Percentiles rank a stretch among this genome's conserved stretches.
These are phyloP conservation scores for Nannobrachium achirus DNA, from an alignment of 2,113 vertebrate genomes.

Conservation along the genomic window DNA sequence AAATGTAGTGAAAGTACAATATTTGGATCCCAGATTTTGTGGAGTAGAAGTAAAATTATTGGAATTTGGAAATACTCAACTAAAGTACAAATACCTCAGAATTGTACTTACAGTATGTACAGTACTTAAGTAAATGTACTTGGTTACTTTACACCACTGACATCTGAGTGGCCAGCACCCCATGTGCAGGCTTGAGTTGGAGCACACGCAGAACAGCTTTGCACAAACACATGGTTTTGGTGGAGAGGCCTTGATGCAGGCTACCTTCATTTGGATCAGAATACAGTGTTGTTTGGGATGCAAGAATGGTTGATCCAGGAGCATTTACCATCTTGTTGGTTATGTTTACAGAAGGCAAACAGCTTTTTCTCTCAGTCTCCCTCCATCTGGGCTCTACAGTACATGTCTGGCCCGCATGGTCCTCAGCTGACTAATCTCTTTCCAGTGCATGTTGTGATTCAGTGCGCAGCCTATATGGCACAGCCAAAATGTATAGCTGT, in stretches of 20 bases:
- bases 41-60: too few species aligned
- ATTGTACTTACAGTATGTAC: too few species aligned
- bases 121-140: too few species aligned
- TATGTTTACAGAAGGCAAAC: conserved; percentile 49
- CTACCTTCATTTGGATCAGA: conserved; percentile 27
- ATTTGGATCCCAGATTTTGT: too few species aligned
- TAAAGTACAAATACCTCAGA: too few species aligned
- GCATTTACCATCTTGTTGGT: conserved; percentile 19
- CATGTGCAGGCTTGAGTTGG: neutral
- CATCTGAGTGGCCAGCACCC: neutral
- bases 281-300: neutral
- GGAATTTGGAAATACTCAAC: too few species aligned
- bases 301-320: conserved; percentile 23
- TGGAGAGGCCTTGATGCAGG: conserved; percentile 9
- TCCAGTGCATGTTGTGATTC: conserved; percentile 11
- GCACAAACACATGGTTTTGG: neutral
- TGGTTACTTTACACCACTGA: too few species aligned
- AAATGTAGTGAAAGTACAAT: too few species aligned
- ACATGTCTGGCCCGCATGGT: conserved; percentile 25
- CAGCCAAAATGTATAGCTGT: conserved; percentile 4
- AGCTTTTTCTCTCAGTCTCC: conserved; percentile 45
- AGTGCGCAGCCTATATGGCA: conserved; percentile 7
- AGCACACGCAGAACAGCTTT: neutral
- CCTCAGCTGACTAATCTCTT: conserved; percentile 24
- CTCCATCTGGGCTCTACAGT: conserved; percentile 33